A percentile compares a stretch with the other conserved stretches of the same genome.
These are phyloP conservation scores for Brassicogethes aeneus DNA, from an alignment of 2,888 invertebrate species.

Conservation along the genomic window DNA sequence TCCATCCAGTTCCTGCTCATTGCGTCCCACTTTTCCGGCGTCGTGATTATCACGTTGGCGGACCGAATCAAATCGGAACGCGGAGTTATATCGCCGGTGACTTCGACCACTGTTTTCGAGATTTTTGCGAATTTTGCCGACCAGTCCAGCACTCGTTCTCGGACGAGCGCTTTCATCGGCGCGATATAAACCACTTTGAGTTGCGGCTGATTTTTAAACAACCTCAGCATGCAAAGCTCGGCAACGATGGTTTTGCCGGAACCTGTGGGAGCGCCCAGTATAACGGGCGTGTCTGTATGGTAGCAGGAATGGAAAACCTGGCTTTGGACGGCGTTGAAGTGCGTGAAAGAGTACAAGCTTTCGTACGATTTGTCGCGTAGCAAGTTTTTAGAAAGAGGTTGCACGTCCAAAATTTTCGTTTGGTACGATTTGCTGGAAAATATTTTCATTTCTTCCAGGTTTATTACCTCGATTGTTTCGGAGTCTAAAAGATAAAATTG, in stretches of 20 bases:
- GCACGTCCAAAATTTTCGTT: constrained; percentile 69
- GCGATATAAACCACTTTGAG: constrained; percentile 95
- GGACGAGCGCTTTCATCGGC: constrained; percentile 93
- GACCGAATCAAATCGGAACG: constrained; percentile 73
- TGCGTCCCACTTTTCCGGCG: constrained; percentile 99
- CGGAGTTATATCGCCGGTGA: constrained; percentile 90
- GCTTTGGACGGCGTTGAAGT: constrained; percentile 98
- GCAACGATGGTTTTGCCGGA: constrained; percentile 98
- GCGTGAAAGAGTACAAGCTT: constrained; percentile 78
- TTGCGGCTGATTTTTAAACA: constrained; percentile 72
- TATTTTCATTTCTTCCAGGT: constrained; percentile 26
- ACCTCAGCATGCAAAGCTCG: constrained; percentile 92
- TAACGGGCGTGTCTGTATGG: constrained; percentile 86
- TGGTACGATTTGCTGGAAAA: constrained; percentile 27
- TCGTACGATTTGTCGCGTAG: constrained; percentile 71
- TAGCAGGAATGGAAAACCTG: constrained; percentile 96
- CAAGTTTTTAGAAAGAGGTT: constrained; percentile 80
- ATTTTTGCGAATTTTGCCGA: constrained; percentile 64
- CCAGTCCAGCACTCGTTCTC: constrained; percentile 97
- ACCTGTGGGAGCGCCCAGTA: constrained; percentile 91
- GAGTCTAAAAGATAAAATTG: constrained; percentile 45
- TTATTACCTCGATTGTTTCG: constrained; percentile 45
- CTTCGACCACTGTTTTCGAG: constrained; percentile 80
- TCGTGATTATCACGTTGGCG: constrained; percentile 93
- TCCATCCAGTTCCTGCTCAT: constrained; percentile 98